A percentile compares a stretch with the other conserved stretches of the same genome.
phyloP scores from a whole-genome alignment of 1,140 invertebrate species.

The Spodoptera frugiperda region DNA sequence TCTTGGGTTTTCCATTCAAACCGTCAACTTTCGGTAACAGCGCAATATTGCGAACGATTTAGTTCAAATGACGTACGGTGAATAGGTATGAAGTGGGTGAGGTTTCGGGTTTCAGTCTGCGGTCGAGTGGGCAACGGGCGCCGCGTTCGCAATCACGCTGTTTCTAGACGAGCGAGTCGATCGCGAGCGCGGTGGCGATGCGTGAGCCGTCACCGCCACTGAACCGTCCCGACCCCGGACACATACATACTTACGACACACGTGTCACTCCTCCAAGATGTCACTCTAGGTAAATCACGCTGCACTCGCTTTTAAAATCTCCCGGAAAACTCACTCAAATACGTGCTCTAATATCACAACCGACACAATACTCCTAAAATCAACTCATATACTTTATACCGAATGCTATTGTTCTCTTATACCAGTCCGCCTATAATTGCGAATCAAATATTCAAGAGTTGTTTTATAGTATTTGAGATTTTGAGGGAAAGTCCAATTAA shows the following conservation, averaged over 20 bases:
- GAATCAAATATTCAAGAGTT: slow-evolving; percentile 26
- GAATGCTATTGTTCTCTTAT: background rate
- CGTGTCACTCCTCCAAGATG: slow-evolving; percentile 3
- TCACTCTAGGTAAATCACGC: slow-evolving; percentile 23
- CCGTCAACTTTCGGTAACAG: slow-evolving; percentile 16
- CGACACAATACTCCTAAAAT: background rate
- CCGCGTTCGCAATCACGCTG: slow-evolving; percentile 60
- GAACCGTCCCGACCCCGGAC: slow-evolving; percentile 31
- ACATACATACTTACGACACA: background rate
- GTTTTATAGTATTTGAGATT: slow-evolving; percentile 22
- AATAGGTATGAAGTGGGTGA: slow-evolving; percentile 49
- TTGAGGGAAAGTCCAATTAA: slow-evolving; percentile 9
- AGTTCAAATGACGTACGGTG: slow-evolving; percentile 34
- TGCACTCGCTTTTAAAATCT: background rate
- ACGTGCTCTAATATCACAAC: slow-evolving; percentile 23
- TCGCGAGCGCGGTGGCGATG: slow-evolving; percentile 47
- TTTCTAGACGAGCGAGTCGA: slow-evolving; percentile 56
- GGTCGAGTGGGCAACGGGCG: slow-evolving; percentile 64
- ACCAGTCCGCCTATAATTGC: slow-evolving; percentile 1
- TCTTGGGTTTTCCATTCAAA: background rate
- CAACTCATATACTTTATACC: background rate
- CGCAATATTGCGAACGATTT: slow-evolving; percentile 29
- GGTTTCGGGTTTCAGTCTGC: slow-evolving; percentile 66
- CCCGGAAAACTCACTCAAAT: slow-evolving; percentile 7
- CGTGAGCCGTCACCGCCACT: slow-evolving; percentile 51